A percentile compares a stretch with the other conserved stretches of the same genome.
Evolutionary conservation across 1,140 invertebrate species (phyloP).

Genomic region (Lucilia sericata): DNA sequence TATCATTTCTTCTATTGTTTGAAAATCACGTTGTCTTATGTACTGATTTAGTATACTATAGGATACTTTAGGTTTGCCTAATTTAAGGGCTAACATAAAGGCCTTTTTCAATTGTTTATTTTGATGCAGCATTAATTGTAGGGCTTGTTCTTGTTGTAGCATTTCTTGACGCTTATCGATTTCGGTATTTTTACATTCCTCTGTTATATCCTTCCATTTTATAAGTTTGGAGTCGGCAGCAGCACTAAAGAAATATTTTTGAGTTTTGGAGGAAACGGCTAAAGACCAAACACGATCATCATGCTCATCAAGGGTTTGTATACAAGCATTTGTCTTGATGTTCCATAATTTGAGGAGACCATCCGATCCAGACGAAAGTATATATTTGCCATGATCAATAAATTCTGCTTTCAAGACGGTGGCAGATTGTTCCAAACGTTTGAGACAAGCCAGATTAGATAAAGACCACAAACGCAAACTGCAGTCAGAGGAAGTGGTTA

Average conservation of each 20-base stretch:
- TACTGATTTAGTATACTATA: constrained; percentile 84
- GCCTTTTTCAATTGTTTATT: constrained; percentile 82
- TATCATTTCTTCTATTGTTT: constrained; percentile 75
- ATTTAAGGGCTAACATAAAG: constrained; percentile 81
- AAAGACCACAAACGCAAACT: constrained; percentile 96
- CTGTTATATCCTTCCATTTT: constrained; percentile 87
- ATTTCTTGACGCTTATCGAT: constrained; percentile 77
- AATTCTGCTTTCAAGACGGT: constrained; percentile 90
- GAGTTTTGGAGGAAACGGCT: constrained; percentile 74
- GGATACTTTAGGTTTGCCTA: constrained; percentile 84
- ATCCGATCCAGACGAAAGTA: constrained; percentile 90
- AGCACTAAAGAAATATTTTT: constrained; percentile 85
- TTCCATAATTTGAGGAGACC: constrained; percentile 93
- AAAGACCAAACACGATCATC: constrained; percentile 90
- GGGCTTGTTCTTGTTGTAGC: constrained; percentile 84
- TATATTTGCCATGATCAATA: constrained; percentile 85
- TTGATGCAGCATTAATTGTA: constrained; percentile 84
- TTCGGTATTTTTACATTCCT: constrained; percentile 75
- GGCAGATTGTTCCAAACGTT: constrained; percentile 95
- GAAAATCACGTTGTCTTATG: constrained; percentile 74
- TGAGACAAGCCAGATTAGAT: constrained; percentile 86
- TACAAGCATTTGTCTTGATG: constrained; percentile 88
- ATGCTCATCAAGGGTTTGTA: constrained; percentile 87
- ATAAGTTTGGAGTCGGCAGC: constrained; percentile 89
- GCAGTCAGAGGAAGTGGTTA: constrained; percentile 94